These are phyloP conservation scores for Buceros bicornis DNA, from an alignment of 2,797 vertebrate genomes.

Conservation along the genomic window DNA sequence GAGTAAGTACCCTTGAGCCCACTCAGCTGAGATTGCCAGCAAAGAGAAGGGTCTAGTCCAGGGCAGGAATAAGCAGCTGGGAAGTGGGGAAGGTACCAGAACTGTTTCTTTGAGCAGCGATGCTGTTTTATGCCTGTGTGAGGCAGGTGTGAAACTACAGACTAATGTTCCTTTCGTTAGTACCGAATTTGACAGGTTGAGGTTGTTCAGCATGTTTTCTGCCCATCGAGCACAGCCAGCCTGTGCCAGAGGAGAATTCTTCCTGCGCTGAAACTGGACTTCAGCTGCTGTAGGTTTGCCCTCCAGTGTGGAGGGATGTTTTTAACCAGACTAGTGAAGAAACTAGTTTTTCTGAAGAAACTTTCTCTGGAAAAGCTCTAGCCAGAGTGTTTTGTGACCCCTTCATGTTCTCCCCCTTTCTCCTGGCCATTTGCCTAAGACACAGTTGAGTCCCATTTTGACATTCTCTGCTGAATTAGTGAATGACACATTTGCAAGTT, in stretches of 20 bases:
- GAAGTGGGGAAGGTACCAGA: not conserved
- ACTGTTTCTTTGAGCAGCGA: not conserved
- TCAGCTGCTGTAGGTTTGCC: not conserved
- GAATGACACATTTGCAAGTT: not conserved
- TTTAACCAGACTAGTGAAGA: not conserved
- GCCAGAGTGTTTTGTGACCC: not conserved
- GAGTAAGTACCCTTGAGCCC: not conserved
- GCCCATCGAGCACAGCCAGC: accelerated
- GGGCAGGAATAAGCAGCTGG: not conserved
- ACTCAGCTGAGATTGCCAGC: not conserved
- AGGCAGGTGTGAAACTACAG: not conserved
- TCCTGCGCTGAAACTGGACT: not conserved
- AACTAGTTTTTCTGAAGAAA: not conserved
- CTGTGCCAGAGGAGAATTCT: not conserved
- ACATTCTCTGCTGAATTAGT: not conserved
- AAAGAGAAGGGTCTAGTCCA: not conserved
- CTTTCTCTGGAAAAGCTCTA: not conserved
- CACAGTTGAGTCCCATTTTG: not conserved
- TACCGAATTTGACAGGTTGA: not conserved
- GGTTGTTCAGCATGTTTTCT: not conserved
- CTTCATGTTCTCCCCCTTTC: not conserved
- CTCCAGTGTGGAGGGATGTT: not conserved
- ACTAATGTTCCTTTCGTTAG: not conserved
- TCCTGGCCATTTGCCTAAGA: not conserved
- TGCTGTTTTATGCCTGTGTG: not conserved